Evolutionary conservation across 2,797 vertebrate species (phyloP).

Genomic region (Sylvia borin): DNA sequence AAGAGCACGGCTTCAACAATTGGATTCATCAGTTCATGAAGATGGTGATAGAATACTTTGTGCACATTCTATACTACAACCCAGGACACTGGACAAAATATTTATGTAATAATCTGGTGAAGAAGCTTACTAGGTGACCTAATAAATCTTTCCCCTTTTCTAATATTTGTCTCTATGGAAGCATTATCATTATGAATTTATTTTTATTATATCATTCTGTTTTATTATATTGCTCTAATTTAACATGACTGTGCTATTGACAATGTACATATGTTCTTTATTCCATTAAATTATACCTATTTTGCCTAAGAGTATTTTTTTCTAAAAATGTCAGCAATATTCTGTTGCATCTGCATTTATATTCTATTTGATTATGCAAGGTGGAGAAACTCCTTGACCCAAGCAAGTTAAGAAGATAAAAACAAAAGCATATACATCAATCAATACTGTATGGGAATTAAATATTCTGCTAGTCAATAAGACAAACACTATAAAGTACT

Average conservation of each 20-base stretch:
- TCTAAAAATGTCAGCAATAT: neutral
- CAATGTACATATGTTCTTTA: neutral
- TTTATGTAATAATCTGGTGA: neutral
- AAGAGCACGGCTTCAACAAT: too few species aligned
- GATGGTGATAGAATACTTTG: too few species aligned
- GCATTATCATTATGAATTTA: neutral
- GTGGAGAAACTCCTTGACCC: neutral
- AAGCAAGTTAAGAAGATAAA: neutral
- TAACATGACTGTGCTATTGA: neutral
- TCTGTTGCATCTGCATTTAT: neutral
- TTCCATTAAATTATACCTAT: neutral
- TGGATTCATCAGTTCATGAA: too few species aligned
- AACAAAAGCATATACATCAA: neutral
- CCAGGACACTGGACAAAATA: neutral
- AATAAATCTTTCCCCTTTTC: neutral
- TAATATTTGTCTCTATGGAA: neutral
- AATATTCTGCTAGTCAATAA: neutral
- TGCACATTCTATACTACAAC: too few species aligned
- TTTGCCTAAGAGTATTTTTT: neutral
- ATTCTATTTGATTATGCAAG: neutral
- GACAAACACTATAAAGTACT: neutral
- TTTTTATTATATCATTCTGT: neutral
- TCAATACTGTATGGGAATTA: neutral
- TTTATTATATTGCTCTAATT: neutral
- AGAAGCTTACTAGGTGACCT: neutral